Percentiles rank a stretch among this genome's conserved stretches.
Evolutionary conservation across 2,113 vertebrate genomes (phyloP).

Genomic region (Bucco capensis): DNA sequence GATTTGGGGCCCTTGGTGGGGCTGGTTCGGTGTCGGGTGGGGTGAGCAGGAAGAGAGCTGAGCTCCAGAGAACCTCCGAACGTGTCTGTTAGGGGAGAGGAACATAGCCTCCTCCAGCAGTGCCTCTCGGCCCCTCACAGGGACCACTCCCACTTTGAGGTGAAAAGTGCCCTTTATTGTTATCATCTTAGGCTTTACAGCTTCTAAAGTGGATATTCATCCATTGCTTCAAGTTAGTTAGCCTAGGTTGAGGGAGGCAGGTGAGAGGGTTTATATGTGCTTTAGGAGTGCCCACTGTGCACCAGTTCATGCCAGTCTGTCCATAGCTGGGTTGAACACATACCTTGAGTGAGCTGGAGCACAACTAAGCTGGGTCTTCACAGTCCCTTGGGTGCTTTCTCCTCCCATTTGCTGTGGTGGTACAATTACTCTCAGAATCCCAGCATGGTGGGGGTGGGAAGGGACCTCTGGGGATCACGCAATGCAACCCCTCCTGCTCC

Average conservation of each 20-base stretch:
- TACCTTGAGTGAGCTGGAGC: not conserved
- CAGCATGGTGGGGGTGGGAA: too few species aligned
- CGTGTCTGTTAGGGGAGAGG: accelerated
- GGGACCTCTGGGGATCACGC: too few species aligned
- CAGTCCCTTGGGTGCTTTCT: accelerated
- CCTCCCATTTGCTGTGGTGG: accelerated
- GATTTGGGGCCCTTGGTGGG: too few species aligned
- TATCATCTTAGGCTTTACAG: accelerated
- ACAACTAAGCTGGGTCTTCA: not conserved
- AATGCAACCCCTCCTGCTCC: too few species aligned
- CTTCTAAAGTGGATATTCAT: accelerated
- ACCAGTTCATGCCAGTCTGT: accelerated
- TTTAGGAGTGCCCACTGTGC: accelerated
- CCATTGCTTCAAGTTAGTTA: accelerated
- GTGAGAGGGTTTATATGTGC: accelerated
- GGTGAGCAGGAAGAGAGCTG: too few species aligned
- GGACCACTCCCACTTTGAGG: not conserved
- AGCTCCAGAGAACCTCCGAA: accelerated
- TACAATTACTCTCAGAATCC: accelerated
- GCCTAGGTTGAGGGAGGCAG: accelerated
- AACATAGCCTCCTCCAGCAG: accelerated
- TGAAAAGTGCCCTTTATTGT: accelerated
- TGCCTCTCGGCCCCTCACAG: not conserved
- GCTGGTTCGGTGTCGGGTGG: too few species aligned
- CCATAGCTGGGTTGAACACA: accelerated